Base-by-base conservation (phyloP, 2,113 vertebrate species). In the Dascyllus trimaculatus region DNA sequence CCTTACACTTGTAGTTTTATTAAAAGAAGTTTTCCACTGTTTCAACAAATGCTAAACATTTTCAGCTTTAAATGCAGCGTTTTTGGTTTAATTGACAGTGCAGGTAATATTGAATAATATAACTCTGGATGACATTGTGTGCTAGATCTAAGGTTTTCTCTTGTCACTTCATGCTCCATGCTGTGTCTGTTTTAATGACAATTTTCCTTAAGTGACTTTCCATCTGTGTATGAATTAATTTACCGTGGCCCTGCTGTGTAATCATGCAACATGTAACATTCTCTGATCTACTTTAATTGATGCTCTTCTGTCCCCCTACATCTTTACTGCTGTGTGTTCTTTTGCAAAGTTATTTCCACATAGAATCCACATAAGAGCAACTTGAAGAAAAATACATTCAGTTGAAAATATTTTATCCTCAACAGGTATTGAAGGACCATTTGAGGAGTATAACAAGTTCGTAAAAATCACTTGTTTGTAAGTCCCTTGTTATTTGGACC, bases 391-490 rank as follows among this genome's bases (percentile, higher is more conserved):
- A 89, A 87, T 85, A 86, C 87, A 90, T 92, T 95, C 92, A 95
- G 94, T 95, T 94, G 92, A 92, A 95, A 94, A 95, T 95, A 95
- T 95, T 94, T 94, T 94, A 95, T 95, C 91, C 94, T 95, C 94
- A 94, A 95, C 95, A 94, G 94, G 94, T 95, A 95, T 91, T 95
- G 93, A 95, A 95, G 93, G 93, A 94, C 93, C 93, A 88, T 94
- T 95, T 95, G 94, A 94, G 93, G 94, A 95, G 92, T 95, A 93
- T 93, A 94, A 94, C 93, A 93, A 95, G 93, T 95, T 94, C 93
- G 93, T 95, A 95, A 92, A 95, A 93, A 90, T 95, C 94, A 93
- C 94, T 95, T 93, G 93, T 94, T 95, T 95, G 94, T 95, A 95
- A 95, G 95, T 95, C 92, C 91, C 90, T 94, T 95, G 92, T 94